These are phyloP conservation scores for Amphimallon solstitiale DNA, from an alignment of 2,888 invertebrate species.

Conservation along the genomic window DNA sequence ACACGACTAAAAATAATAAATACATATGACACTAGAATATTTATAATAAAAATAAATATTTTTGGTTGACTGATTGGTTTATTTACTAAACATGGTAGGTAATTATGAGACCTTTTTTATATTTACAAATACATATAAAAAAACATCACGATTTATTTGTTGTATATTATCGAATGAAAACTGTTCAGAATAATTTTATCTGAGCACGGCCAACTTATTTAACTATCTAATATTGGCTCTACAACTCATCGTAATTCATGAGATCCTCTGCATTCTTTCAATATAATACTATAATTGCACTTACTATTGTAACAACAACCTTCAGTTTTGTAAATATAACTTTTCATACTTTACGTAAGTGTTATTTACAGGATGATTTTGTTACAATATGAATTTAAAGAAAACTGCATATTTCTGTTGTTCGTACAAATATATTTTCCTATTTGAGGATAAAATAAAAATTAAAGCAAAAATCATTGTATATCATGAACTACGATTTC, in stretches of 20 bases:
- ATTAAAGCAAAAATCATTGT: slow-evolving; percentile 7
- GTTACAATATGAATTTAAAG: slow-evolving; percentile 12
- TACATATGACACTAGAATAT: slow-evolving; percentile 48
- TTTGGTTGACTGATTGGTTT: slow-evolving; percentile 46
- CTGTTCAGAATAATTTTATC: slow-evolving; percentile 36
- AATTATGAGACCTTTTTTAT: slow-evolving; percentile 41
- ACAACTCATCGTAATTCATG: slow-evolving; percentile 40
- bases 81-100: slow-evolving; percentile 50
- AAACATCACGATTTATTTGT: slow-evolving; percentile 40
- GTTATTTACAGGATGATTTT: background rate
- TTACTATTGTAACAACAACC: slow-evolving; percentile 18
- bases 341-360: background rate
- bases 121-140: slow-evolving; percentile 36
- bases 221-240: slow-evolving; percentile 23
- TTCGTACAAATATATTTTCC: slow-evolving; percentile 27
- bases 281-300: slow-evolving; percentile 30
- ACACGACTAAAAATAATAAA: slow-evolving; percentile 43
- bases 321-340: background rate
- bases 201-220: slow-evolving; percentile 38
- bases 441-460: slow-evolving; percentile 5
- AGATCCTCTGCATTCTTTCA: slow-evolving; percentile 16
- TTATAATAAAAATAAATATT: slow-evolving; percentile 42
- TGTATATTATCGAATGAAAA: slow-evolving; percentile 35
- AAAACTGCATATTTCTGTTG: slow-evolving; percentile 17
- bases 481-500: slow-evolving; percentile 41